phyloP scores from a whole-genome alignment of 1,140 invertebrate species.

The Metaphire vulgaris region DNA sequence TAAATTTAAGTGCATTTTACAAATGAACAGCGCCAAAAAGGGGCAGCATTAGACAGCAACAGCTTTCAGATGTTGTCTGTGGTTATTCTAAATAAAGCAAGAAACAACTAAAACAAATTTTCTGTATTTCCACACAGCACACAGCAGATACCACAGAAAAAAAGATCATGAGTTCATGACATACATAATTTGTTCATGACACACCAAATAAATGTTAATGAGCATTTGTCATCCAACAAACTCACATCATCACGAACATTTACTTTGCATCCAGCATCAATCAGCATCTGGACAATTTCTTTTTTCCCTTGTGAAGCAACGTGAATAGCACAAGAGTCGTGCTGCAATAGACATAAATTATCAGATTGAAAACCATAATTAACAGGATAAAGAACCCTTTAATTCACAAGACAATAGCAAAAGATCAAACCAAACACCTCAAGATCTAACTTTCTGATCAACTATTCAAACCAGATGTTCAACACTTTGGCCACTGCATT shows the following conservation, averaged over 20 bases:
- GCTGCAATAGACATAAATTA: no score
- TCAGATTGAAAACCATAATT: no score
- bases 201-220: no score
- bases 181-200: slow-evolving; percentile 1
- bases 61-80: no score
- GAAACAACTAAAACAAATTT: background rate
- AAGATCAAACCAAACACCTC: no score
- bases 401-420: no score
- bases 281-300: slow-evolving; percentile 47
- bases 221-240: no score
- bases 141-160: background rate
- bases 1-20: background rate
- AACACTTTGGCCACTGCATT: no score
- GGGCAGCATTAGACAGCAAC: background rate
- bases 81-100: background rate
- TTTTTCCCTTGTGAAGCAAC: slow-evolving; percentile 51
- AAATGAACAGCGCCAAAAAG: background rate
- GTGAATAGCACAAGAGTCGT: slow-evolving; percentile 51
- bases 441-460: no score
- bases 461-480: no score
- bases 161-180: background rate
- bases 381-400: no score
- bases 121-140: background rate
- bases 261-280: slow-evolving; percentile 47
- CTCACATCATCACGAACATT: slow-evolving; percentile 49